Evolutionary conservation across 1,140 invertebrate genomes (phyloP).

Genomic region (Yoshiicerus persimilis): DNA sequence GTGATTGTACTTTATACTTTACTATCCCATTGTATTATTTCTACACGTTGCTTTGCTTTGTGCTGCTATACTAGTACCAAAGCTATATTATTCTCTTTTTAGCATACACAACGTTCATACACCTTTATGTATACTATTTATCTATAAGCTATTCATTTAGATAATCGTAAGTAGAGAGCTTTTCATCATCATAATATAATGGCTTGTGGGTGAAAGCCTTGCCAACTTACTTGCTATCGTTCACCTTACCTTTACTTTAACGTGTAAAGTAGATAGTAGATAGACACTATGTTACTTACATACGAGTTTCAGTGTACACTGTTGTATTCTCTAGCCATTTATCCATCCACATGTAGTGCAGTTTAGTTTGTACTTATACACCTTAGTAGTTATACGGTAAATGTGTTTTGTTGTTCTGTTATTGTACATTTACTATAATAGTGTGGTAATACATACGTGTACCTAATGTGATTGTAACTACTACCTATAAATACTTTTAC

Average conservation of each 20-base stretch:
- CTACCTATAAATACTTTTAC: neutral
- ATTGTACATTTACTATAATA: too few species aligned
- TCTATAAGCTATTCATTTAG: neutral
- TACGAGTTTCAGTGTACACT: neutral
- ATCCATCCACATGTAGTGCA: too few species aligned
- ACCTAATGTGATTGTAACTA: too few species aligned
- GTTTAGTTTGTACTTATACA: too few species aligned
- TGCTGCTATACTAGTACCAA: too few species aligned
- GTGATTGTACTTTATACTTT: neutral
- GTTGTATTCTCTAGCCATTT: too few species aligned
- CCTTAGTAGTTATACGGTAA: too few species aligned
- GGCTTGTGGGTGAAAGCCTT: conserved; percentile 2
- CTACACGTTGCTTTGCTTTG: neutral
- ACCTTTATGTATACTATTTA: neutral
- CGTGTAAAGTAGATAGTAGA: neutral
- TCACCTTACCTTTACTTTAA: neutral
- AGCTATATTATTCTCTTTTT: neutral
- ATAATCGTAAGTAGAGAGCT: neutral
- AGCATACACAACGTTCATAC: neutral
- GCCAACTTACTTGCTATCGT: neutral
- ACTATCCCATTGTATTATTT: neutral
- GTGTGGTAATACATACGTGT: too few species aligned
- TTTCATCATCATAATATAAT: neutral
- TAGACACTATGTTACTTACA: neutral
- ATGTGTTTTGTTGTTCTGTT: too few species aligned